These are phyloP conservation scores for Micromesistius poutassou DNA, from an alignment of 2,797 vertebrate genomes.

Conservation along the genomic window DNA sequence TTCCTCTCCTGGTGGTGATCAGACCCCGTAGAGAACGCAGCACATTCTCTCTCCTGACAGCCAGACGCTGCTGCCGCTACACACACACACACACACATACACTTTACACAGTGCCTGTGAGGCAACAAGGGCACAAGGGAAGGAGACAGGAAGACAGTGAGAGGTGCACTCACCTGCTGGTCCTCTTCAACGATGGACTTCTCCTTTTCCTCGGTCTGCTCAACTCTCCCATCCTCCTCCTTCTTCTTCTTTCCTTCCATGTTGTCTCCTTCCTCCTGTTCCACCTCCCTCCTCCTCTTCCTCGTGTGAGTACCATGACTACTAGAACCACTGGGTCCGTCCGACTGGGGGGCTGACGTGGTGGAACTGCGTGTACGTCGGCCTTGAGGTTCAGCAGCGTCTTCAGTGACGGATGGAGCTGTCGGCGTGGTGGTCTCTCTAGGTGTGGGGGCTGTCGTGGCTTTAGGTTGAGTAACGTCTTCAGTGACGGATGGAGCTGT, in stretches of 20 bases:
- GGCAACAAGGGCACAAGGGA: background rate
- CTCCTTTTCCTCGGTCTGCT: constrained; percentile 34
- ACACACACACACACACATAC: constrained; percentile 18
- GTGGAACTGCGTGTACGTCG: background rate
- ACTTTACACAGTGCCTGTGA: background rate
- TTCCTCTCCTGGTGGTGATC: constrained; percentile 28
- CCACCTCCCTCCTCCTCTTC: constrained; percentile 4
- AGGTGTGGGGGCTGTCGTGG: background rate
- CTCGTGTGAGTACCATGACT: background rate
- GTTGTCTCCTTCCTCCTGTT: background rate
- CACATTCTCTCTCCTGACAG: constrained; percentile 57
- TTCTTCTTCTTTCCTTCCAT: background rate
- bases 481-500: background rate
- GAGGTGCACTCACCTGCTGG: background rate
- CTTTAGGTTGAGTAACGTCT: background rate
- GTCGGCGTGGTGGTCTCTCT: too few species aligned
- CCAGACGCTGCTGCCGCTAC: constrained; percentile 52
- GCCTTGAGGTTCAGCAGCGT: background rate
- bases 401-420: background rate
- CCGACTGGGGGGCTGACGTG: background rate
- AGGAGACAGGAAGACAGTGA: background rate
- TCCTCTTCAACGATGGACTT: background rate
- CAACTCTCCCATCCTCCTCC: background rate
- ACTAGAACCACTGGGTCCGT: background rate
- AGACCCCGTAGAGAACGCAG: constrained; percentile 67